Conservation (phyloP, 2,888 invertebrate species). For the Pterobdella sp. region DNA sequence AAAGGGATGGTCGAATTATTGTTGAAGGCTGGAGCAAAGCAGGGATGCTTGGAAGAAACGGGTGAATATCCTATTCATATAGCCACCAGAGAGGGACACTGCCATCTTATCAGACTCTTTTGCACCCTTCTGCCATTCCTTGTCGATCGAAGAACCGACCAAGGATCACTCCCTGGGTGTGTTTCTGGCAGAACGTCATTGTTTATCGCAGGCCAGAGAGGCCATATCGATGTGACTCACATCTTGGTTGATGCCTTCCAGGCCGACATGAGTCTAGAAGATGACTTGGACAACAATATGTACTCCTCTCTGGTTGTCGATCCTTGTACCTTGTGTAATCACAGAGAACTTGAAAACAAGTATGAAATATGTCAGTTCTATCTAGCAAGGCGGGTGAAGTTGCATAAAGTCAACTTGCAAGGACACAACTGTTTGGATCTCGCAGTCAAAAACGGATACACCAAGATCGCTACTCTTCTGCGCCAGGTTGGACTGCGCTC, state of each 20-base stretch:
- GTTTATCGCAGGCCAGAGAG: constrained; percentile 13
- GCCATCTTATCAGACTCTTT: constrained; percentile 20
- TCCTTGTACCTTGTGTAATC: not conserved
- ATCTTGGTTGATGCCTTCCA: constrained; percentile 11
- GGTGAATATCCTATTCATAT: constrained; percentile 27
- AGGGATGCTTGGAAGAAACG: constrained; percentile 18
- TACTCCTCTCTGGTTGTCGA: constrained; percentile 7
- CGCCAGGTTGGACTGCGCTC: not conserved
- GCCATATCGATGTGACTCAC: constrained; percentile 1
- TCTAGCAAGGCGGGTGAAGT: not conserved
- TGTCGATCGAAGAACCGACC: constrained; percentile 17
- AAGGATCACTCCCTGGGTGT: not conserved
- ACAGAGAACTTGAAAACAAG: not conserved
- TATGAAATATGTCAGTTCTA: constrained; percentile 7
- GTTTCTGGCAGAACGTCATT: constrained; percentile 12
- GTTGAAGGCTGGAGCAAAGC: constrained; percentile 12
- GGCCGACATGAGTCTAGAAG: constrained; percentile 10
- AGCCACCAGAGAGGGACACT: constrained; percentile 21
- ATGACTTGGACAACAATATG: not conserved
- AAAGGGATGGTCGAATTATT: constrained; percentile 14
- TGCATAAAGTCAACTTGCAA: constrained; percentile 7
- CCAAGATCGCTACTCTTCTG: constrained; percentile 17
- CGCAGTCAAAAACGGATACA: constrained; percentile 17
- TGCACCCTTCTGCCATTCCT: constrained; percentile 11
- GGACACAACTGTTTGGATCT: constrained; percentile 7